These are phyloP conservation scores for Carpatolechia fugitivella DNA, from an alignment of 2,888 invertebrate genomes.

Conservation along the genomic window DNA sequence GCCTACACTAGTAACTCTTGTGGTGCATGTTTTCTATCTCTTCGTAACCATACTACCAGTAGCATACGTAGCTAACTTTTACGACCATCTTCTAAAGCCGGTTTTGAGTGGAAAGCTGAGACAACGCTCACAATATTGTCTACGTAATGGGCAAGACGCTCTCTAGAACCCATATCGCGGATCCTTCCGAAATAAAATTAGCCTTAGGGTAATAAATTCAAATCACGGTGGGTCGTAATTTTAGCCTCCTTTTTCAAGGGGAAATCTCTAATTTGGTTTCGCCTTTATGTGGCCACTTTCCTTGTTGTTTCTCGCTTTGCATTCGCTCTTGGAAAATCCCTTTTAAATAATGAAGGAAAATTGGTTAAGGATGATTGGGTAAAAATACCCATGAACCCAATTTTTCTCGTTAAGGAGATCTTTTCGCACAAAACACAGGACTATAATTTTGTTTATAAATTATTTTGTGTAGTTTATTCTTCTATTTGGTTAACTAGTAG, in stretches of 20 bases:
- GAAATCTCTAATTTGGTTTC: constrained; percentile 72
- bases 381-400: constrained; percentile 13
- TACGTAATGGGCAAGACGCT: constrained; percentile 50
- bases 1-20: no score
- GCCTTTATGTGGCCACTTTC: constrained; percentile 59
- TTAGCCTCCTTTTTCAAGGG: constrained; percentile 66
- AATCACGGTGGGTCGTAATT: constrained; percentile 72
- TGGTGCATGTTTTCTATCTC: no score
- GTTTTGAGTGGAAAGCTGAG: constrained; percentile 33
- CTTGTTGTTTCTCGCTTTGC: constrained; percentile 56
- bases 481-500: no score
- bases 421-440: no score
- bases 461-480: no score
- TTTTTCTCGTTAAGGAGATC: no score
- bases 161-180: constrained; percentile 43
- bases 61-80: background rate
- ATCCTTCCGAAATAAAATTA: constrained; percentile 69
- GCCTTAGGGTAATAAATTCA: constrained; percentile 73
- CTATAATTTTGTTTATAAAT: no score
- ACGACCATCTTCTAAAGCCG: constrained; percentile 1
- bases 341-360: constrained; percentile 24
- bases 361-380: constrained; percentile 30
- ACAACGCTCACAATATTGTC: constrained; percentile 59
- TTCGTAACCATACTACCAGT: background rate
- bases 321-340: constrained; percentile 36